Evolutionary conservation across 2,888 invertebrate genomes (phyloP), one percentile per base, ranked within the genome.

Genomic region (Ochlodes sylvanus): DNA sequence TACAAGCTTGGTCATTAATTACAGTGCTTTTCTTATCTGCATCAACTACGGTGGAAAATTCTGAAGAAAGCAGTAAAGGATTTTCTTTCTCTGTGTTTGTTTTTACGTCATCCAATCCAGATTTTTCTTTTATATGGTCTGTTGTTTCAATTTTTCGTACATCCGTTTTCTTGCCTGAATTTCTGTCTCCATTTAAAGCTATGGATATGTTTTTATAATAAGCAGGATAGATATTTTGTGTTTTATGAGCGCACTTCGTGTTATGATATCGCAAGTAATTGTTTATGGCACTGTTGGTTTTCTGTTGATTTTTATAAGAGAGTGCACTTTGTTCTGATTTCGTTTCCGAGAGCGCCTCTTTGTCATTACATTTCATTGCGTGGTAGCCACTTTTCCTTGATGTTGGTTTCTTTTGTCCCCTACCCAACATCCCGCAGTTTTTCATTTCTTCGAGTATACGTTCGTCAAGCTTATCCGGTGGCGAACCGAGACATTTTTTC

Each of bases 391-490:
- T 21, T 27, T 47, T 62, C 27, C 41, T 55, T 7, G 55, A 10
- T 0, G 27, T n/a, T 47, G 55, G 12, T 38, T 61, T 55, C 27
- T 56, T 61, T 14, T 62, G 67, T 14, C 62, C 67, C 19, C 41
- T 55, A 17, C 67, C 55, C 10, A 68, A 15, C 55, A 68, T 62
- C 4, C 60, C 58, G 27, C 55, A 38, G 7, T 44, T 58, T 34
- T 70, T 72, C 38, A 77, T 56, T 60, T 78, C 77, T 14, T 71
- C 70, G 4, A 73, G 50, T 21, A 78, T 56, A 15, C 63, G 63
- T 38, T 74, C 70, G 64, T 78, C 77, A 17, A 77, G 63, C n/a
- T 75, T 57, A 15, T 70, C 68, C n/a, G 63, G 54, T 15, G 73
- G 68, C 15, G 69, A 15, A 7, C 58, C 58, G 10, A 77, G 71